These are phyloP conservation scores for Lumbricus terrestris DNA, from an alignment of 2,888 invertebrate genomes.

Conservation along the genomic window DNA sequence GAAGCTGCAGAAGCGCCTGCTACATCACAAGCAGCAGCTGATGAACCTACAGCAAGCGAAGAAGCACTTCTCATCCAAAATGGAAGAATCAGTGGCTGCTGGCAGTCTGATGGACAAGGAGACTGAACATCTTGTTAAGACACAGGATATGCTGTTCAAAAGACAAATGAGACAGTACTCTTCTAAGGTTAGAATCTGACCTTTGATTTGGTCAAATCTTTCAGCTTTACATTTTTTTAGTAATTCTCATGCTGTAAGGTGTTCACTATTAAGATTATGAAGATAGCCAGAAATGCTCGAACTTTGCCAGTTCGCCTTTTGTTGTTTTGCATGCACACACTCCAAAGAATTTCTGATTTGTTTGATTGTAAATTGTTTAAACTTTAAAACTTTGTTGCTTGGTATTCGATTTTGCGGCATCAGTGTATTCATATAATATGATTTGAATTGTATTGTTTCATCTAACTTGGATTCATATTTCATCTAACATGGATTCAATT, in stretches of 20 bases:
- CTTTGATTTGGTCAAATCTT: neutral
- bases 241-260: neutral
- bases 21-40: slow-evolving; percentile 69
- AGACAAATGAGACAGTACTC: slow-evolving; percentile 68
- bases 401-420: neutral
- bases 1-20: slow-evolving; percentile 70
- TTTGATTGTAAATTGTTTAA: neutral
- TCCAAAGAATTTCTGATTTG: neutral
- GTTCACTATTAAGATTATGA: neutral
- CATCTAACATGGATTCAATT: too few species aligned
- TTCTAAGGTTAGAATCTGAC: slow-evolving; percentile 57
- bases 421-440: neutral
- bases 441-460: neutral
- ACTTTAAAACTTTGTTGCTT: neutral
- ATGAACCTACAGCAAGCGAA: slow-evolving; percentile 69
- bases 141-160: slow-evolving; percentile 65
- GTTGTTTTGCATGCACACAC: neutral
- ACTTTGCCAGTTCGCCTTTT: neutral
- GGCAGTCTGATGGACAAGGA: slow-evolving; percentile 33
- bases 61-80: slow-evolving; percentile 42
- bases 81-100: slow-evolving; percentile 9
- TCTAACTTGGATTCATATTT: too few species aligned
- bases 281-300: neutral
- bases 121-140: slow-evolving; percentile 59
- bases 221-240: neutral